phyloP scores from a whole-genome alignment of 2,888 invertebrate genomes.

The Tridacna crocea region DNA sequence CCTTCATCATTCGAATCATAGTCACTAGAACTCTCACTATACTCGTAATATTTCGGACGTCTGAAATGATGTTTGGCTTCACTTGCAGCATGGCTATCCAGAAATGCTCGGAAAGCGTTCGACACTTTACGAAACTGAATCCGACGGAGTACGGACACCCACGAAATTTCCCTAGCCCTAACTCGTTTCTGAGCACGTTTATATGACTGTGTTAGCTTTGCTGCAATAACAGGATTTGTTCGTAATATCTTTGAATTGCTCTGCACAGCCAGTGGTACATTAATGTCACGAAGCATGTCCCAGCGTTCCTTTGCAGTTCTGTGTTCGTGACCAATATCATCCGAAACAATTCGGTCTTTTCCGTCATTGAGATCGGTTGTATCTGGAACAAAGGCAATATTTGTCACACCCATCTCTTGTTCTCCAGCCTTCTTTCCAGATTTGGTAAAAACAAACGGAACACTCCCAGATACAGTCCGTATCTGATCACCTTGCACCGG shows the following conservation, averaged over 20 bases:
- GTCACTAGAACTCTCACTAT: constrained; percentile 27
- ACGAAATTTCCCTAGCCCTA: not conserved
- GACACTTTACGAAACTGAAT: constrained; percentile 30
- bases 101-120: constrained; percentile 22
- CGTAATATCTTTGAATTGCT: constrained; percentile 11
- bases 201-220: constrained; percentile 36
- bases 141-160: constrained; percentile 8
- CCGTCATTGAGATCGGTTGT: not conserved
- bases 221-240: constrained; percentile 42
- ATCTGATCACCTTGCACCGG: not conserved
- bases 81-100: constrained; percentile 29
- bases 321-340: not conserved
- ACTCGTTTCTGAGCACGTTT: constrained; percentile 37
- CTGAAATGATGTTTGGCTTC: constrained; percentile 9
- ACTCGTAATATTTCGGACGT: constrained; percentile 33
- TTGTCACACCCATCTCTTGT: constrained; percentile 11
- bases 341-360: not conserved
- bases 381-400: constrained; percentile 16
- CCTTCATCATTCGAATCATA: constrained; percentile 3
- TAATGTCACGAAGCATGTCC: constrained; percentile 13
- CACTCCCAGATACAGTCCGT: constrained; percentile 11
- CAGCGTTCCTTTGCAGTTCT: constrained; percentile 32
- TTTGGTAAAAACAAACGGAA: not conserved
- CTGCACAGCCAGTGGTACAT: not conserved
- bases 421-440: not conserved